phyloP scores from a whole-genome alignment of 1,140 invertebrate genomes.

The Palaemon carinicauda region DNA sequence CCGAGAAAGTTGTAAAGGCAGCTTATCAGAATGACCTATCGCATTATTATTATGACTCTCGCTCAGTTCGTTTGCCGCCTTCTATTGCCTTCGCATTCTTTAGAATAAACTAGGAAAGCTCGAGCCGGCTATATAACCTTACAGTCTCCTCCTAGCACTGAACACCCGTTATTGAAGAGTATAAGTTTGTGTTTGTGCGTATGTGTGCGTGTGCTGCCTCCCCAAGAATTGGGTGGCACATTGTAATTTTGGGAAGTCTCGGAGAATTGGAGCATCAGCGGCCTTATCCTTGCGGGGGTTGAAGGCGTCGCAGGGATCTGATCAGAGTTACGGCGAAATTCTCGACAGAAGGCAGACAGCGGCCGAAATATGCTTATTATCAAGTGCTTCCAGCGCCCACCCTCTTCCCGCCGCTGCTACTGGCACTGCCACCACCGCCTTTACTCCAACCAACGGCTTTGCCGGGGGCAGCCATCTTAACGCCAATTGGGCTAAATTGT shows the following conservation, averaged over 20 bases:
- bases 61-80: too few relatives aligned
- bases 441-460: too few relatives aligned
- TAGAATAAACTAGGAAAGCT: too few relatives aligned
- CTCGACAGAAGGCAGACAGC: constrained; percentile 54
- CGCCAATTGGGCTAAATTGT: too few relatives aligned
- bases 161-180: background rate
- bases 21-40: too few relatives aligned
- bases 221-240: constrained; percentile 52
- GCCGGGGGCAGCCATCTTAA: too few relatives aligned
- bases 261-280: constrained; percentile 53
- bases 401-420: background rate
- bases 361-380: constrained; percentile 55
- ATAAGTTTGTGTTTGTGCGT: constrained; percentile 20
- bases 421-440: too few relatives aligned
- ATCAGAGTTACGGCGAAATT: constrained; percentile 56
- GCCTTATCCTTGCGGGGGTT: constrained; percentile 48
- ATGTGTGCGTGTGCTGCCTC: constrained; percentile 17
- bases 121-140: too few relatives aligned
- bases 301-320: constrained; percentile 51
- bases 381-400: constrained; percentile 39
- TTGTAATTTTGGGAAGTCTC: constrained; percentile 54
- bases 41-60: too few relatives aligned
- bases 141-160: background rate
- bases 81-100: too few relatives aligned
- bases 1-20: too few relatives aligned